Base-by-base conservation (phyloP, 2,888 invertebrate genomes). In the Ophion ellenae region DNA sequence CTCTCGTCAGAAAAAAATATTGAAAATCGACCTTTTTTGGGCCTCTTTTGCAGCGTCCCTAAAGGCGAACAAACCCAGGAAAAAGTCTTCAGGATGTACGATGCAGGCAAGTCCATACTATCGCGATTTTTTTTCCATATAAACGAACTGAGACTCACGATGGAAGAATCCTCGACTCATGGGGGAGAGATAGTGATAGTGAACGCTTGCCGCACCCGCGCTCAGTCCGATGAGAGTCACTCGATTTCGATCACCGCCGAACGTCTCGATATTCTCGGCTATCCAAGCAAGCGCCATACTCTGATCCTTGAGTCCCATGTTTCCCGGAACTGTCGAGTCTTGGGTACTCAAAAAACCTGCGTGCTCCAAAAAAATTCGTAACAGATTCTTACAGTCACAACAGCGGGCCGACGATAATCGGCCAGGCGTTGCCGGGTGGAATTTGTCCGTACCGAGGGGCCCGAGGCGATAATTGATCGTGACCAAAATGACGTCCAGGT, bases 271-370 rank as follows among this genome's bases (percentile, higher is more conserved):
- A 91, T 97, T 96, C 71, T 95, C 92, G 81, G 95, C 95, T 0
- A 97, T 93, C 97, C 97, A 97, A 88, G 95, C 95, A 67, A 97
- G 92, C 0, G 96, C 97, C 73, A 96, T 94, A 10, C 95, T 93
- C 94, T 97, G 97, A 94, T 97, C 97, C 90, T 96, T 97, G 69
- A 97, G 90, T 0, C 97, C 97, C 84, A 95, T 95, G 92, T 97
- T 97, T 1, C 96, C 96, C 0, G 97, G 95, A 0, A 96, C 94
- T 0, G 95, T 91, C 0, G 95, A 94, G 88, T 97, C 97, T 40
- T 96, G 96, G 0, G 97, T 96, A 90, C 96, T 96, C 0, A 97
- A 93, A 91, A 97, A 97, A 64, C 97, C 96, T 96, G 90, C 0
- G 40, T 40, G 6, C 6, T 40, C 40, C 40, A 40, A 40, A 40